Percentiles rank a stretch among this genome's conserved stretches.
Conservation (phyloP, 2,797 vertebrate species). For the Chrysolophus pictus region DNA sequence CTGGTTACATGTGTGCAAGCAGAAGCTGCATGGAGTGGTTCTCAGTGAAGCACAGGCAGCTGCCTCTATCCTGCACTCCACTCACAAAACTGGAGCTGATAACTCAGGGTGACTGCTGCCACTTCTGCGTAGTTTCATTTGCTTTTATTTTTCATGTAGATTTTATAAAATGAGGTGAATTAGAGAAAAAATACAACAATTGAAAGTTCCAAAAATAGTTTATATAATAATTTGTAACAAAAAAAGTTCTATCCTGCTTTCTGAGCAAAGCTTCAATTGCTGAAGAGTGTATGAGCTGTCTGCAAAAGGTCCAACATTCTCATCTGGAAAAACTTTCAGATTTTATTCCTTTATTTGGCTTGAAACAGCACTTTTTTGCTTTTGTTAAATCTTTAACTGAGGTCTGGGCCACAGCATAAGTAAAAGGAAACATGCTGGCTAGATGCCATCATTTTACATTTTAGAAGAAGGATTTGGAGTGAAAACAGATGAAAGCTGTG, state of each 20-base stretch:
- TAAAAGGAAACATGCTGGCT: conserved; percentile 63
- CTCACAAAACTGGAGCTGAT: not conserved
- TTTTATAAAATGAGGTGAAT: conserved; percentile 23
- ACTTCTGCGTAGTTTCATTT: not conserved
- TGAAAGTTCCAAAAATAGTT: conserved; percentile 42
- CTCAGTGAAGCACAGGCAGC: not conserved
- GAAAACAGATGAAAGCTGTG: conserved; percentile 61
- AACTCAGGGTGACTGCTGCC: not conserved
- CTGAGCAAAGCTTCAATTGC: conserved; percentile 27
- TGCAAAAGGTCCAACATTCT: conserved; percentile 44
- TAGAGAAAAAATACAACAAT: conserved; percentile 8
- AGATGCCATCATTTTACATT: conserved; percentile 65
- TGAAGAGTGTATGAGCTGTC: conserved; percentile 31
- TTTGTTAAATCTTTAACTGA: conserved; percentile 66
- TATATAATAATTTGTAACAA: not conserved
- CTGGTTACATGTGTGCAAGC: not conserved
- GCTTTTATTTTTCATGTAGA: conserved; percentile 23
- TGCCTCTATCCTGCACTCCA: not conserved
- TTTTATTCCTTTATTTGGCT: conserved; percentile 69
- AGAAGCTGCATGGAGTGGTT: not conserved
- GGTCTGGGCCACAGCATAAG: conserved; percentile 58
- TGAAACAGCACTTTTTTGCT: conserved; percentile 55
- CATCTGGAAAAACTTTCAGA: conserved; percentile 48
- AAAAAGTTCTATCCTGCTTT: not conserved
- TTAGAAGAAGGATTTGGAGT: conserved; percentile 68